These are phyloP conservation scores for Agrilus planipennis DNA, from an alignment of 1,140 invertebrate genomes.

Conservation along the genomic window DNA sequence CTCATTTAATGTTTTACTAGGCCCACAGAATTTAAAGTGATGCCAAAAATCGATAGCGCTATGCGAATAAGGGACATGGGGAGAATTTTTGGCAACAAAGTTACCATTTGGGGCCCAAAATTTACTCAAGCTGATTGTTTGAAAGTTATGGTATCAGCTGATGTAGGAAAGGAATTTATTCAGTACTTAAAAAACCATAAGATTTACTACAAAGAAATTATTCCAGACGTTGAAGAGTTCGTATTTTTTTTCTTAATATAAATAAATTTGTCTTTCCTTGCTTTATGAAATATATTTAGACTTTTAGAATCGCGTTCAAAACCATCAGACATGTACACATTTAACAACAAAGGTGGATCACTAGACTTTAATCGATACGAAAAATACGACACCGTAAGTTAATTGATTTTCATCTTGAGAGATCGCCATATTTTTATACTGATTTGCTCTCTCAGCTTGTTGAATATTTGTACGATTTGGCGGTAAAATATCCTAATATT, in stretches of 20 bases:
- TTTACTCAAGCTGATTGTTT: no score
- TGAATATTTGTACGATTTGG: slow-evolving; percentile 2
- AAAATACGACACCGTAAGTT: slow-evolving; percentile 27
- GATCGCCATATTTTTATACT: background rate
- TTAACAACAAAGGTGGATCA: slow-evolving; percentile 2
- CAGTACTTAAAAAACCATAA: slow-evolving; percentile 4
- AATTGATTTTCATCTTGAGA: no score
- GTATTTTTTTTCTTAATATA: background rate
- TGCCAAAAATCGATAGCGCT: no score
- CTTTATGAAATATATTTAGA: no score
- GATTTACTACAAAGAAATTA: slow-evolving; percentile 6
- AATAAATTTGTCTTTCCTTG: no score
- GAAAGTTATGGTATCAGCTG: slow-evolving; percentile 11
- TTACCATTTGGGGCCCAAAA: no score
- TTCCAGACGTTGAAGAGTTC: slow-evolving; percentile 14
- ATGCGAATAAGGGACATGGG: no score
- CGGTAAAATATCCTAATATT: slow-evolving; percentile 3
- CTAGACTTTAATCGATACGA: slow-evolving; percentile 9
- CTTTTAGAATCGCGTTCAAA: no score
- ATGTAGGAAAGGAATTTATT: slow-evolving; percentile 5
- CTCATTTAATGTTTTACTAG: no score
- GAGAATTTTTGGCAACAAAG: no score
- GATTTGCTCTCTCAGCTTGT: background rate
- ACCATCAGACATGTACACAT: slow-evolving; percentile 7
- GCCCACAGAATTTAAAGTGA: no score